Evolutionary conservation across 2,113 vertebrate species (phyloP).

Genomic region (Lepus europaeus): DNA sequence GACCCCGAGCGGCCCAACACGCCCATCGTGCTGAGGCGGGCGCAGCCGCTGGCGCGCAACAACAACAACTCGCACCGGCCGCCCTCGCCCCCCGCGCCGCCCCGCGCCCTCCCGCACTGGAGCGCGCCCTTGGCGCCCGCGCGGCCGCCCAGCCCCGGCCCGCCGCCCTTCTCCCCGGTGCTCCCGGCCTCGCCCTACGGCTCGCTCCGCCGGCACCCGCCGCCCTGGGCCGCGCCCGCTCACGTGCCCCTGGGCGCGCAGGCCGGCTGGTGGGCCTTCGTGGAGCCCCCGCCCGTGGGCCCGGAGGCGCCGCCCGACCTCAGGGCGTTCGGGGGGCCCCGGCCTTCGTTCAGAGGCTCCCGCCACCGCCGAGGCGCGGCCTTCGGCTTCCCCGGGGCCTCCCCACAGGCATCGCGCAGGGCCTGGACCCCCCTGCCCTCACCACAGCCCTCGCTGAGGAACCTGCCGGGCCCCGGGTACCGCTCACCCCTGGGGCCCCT

Average conservation of each 20-base stretch:
- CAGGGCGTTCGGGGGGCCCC: constrained; percentile 37
- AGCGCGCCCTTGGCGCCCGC: background rate
- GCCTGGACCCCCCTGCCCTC: constrained; percentile 75
- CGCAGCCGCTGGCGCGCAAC: constrained; percentile 61
- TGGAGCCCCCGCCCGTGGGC: constrained; percentile 55
- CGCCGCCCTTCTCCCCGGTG: background rate
- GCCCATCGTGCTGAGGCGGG: constrained; percentile 69
- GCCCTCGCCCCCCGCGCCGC: background rate
- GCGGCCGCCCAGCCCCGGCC: background rate
- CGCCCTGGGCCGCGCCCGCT: constrained; percentile 72
- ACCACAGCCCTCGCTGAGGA: constrained; percentile 86
- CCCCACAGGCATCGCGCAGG: constrained; percentile 3
- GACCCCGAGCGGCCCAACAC: constrained; percentile 65
- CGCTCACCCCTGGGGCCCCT: constrained; percentile 77
- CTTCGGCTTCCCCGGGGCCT: constrained; percentile 82
- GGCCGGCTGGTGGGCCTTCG: constrained; percentile 64
- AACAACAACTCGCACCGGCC: constrained; percentile 80
- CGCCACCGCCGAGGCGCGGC: constrained; percentile 72
- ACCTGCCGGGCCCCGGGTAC: constrained; percentile 58
- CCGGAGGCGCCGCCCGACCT: constrained; percentile 62
- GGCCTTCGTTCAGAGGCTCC: constrained; percentile 86
- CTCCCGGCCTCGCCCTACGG: constrained; percentile 14
- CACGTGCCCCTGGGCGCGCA: constrained; percentile 82
- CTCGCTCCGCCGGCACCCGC: constrained; percentile 71
- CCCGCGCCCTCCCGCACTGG: background rate